Evolutionary conservation across 2,113 vertebrate genomes (phyloP).

Genomic region (Anser brachyrhynchus): DNA sequence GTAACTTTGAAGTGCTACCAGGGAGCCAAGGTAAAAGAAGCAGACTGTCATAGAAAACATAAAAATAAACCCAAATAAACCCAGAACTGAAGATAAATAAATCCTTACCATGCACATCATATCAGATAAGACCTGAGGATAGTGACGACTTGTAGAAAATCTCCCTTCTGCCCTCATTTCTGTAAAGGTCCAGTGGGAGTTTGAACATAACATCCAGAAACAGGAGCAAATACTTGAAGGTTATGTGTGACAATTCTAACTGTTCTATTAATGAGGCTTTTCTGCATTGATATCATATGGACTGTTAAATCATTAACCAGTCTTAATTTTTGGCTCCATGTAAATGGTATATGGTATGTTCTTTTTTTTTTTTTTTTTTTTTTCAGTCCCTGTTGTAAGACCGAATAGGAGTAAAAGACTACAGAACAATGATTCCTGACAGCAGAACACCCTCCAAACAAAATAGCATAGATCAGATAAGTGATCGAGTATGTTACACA

Average conservation of each 20-base stretch:
- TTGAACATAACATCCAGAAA: not conserved
- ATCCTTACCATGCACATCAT: too few relatives aligned
- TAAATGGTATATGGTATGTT: not conserved
- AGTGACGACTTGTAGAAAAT: not conserved
- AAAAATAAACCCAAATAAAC: not conserved
- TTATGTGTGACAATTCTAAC: not conserved
- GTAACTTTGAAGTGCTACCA: not conserved
- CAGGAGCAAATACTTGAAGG: not conserved
- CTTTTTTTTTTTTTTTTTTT: not conserved
- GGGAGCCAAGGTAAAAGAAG: not conserved
- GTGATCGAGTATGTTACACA: not conserved
- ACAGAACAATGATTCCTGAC: not conserved
- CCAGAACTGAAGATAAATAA: not conserved
- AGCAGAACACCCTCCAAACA: not conserved
- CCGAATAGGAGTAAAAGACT: not conserved
- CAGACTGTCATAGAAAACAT: not conserved
- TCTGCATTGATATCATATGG: not conserved
- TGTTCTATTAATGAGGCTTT: not conserved
- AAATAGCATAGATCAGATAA: not conserved
- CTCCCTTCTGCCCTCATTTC: not conserved
- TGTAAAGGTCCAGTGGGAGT: not conserved
- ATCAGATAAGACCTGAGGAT: not conserved
- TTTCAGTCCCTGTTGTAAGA: not conserved
- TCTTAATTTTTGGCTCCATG: not conserved
- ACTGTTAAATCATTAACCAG: not conserved